Conservation (phyloP, 2,888 invertebrate species). For the Gonocerus acuteangulatus region DNA sequence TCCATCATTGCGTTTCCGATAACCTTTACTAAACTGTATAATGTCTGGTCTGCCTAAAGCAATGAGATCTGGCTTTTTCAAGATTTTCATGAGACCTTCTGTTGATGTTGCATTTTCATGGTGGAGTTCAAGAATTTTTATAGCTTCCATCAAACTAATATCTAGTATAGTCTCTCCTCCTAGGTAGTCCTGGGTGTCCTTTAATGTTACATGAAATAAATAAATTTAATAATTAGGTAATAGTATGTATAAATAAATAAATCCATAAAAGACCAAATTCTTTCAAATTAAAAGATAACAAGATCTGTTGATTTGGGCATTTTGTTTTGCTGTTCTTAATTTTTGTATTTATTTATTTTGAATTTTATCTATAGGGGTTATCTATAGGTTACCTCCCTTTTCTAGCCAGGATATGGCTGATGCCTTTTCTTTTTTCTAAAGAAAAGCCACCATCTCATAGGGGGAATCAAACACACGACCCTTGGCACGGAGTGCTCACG, state of each 20-base stretch:
- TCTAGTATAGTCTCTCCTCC: background rate
- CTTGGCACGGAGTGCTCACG: too few relatives aligned
- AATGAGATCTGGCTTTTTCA: slow-evolving; percentile 11
- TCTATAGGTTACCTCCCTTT: too few relatives aligned
- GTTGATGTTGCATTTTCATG: background rate
- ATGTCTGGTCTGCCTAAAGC: slow-evolving; percentile 6
- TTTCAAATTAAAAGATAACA: too few relatives aligned
- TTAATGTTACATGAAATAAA: background rate
- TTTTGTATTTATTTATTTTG: too few relatives aligned
- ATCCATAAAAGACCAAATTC: too few relatives aligned
- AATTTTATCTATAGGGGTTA: too few relatives aligned
- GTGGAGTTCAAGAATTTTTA: background rate
- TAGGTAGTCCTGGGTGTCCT: background rate
- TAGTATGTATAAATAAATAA: background rate
- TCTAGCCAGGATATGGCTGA: too few relatives aligned
- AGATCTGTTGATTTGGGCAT: too few relatives aligned
- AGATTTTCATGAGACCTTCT: background rate
- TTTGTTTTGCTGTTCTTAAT: too few relatives aligned
- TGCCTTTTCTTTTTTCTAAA: too few relatives aligned
- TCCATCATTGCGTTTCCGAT: background rate
- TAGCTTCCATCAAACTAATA: background rate
- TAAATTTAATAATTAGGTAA: background rate
- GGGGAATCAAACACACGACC: too few relatives aligned
- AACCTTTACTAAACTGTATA: background rate
- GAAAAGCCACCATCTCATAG: too few relatives aligned